Evolutionary conservation across 2,888 invertebrate species (phyloP).

Genomic region (Lithosia quadra): DNA sequence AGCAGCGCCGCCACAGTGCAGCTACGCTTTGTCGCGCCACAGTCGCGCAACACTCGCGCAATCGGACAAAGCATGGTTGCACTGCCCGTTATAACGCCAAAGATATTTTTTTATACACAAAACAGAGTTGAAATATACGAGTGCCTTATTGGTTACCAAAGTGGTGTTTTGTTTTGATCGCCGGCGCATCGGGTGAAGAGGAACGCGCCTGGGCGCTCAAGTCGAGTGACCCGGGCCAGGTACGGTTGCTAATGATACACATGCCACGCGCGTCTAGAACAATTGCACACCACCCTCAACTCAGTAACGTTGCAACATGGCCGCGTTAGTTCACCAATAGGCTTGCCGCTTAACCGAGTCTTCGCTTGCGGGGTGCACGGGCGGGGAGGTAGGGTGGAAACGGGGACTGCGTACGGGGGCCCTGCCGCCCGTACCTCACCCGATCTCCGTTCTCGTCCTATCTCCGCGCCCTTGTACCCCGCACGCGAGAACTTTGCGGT

Average conservation of each 20-base stretch:
- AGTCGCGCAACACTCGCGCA: slow-evolving; percentile 2
- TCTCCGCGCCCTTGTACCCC: no score
- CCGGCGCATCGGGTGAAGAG: slow-evolving; percentile 74
- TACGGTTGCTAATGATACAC: slow-evolving; percentile 87
- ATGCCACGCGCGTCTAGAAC: slow-evolving; percentile 73
- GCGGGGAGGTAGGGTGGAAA: no score
- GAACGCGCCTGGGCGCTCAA: slow-evolving; percentile 92
- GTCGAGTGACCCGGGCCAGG: slow-evolving; percentile 93
- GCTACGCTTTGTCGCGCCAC: slow-evolving; percentile 16
- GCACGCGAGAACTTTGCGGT: no score
- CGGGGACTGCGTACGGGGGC: no score
- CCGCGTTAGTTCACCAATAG: slow-evolving; percentile 17
- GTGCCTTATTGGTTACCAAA: slow-evolving; percentile 85
- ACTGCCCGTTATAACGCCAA: slow-evolving; percentile 74
- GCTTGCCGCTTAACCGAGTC: no score
- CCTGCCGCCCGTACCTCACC: no score
- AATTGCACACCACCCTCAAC: slow-evolving; percentile 56
- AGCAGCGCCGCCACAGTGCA: slow-evolving; percentile 28
- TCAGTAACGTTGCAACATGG: slow-evolving; percentile 39
- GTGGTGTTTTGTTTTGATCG: slow-evolving; percentile 81
- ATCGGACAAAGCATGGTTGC: slow-evolving; percentile 30
- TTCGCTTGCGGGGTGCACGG: no score
- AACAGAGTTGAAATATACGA: slow-evolving; percentile 82
- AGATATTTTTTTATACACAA: slow-evolving; percentile 80
- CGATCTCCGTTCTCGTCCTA: no score